Evolutionary conservation across 2,113 vertebrate genomes (phyloP).

Genomic region (Climacteris rufus): DNA sequence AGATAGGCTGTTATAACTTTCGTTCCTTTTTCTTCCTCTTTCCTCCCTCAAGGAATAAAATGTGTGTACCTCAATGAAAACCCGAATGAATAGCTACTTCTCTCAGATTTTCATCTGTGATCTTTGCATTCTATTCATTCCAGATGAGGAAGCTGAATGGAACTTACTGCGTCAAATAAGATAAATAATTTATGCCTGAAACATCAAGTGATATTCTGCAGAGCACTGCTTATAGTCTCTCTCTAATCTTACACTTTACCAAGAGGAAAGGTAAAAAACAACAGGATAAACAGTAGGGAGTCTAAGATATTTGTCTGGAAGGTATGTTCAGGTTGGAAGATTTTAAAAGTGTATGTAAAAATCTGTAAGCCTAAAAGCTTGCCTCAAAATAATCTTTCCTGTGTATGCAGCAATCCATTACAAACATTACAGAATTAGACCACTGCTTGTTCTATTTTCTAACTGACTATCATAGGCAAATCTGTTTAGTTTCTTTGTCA

Average conservation of each 20-base stretch:
- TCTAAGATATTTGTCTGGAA: background rate
- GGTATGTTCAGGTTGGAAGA: background rate
- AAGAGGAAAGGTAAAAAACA: background rate
- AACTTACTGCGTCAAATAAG: background rate
- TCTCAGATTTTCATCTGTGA: background rate
- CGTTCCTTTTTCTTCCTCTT: slow-evolving; percentile 43
- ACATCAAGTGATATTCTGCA: background rate
- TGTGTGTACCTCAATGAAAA: slow-evolving; percentile 9
- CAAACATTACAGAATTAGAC: background rate
- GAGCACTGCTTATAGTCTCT: background rate
- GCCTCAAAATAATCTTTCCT: background rate
- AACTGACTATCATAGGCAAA: background rate
- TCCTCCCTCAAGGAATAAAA: slow-evolving; percentile 56
- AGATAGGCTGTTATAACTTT: slow-evolving; percentile 42
- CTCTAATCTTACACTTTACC: background rate
- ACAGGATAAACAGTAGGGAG: background rate
- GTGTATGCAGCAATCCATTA: background rate
- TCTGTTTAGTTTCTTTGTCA: background rate
- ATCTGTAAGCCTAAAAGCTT: background rate
- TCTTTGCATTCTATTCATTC: background rate
- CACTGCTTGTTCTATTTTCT: background rate
- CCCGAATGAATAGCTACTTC: background rate
- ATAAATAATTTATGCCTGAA: background rate
- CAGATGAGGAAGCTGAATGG: background rate
- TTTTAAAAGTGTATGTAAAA: background rate